Evolutionary conservation across 2,797 vertebrate genomes (phyloP), one percentile per base, ranked within the genome.

Genomic region (Amazona ochrocephala): DNA sequence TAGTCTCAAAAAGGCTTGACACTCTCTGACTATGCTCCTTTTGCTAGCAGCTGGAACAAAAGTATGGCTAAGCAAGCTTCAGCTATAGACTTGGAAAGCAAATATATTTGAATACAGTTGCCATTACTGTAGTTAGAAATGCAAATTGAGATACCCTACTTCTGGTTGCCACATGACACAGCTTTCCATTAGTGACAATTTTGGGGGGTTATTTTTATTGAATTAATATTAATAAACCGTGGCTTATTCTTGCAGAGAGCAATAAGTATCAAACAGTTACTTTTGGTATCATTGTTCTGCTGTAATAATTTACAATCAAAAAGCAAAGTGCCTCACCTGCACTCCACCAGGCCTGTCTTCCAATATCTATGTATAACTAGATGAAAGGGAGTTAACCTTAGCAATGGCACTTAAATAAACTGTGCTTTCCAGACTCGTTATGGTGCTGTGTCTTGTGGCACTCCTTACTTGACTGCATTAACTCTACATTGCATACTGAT

Each of bases 41-140:
- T 23, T 47, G 45, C 6, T 70, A 67, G 26, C 37, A 84, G n/a
- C 65, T 93, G 93, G 77, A 88, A 29, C 48, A 93, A 95, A 89
- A 89, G 24, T 30, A 32, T 39, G 21, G n/a, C 78, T 87, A 87
- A 95, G 84, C 62, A 93, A 89, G 53, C 17, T 92, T 97, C 70
- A 77, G 68, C 53, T 87, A 37, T 62, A 87, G 78, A 37, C 67
- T 89, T 90, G 16, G 39, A 61, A 95, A 73, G 62, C 62, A 96
- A 81, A 79, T 81, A 58, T 94, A 92, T 91, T 93, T 96, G 64
- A 95, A 95, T 93, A 84, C 45, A 94, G 78, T 83, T 62, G 10
- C 93, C 34, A 92, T 95, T 95, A 79, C 45, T 47, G 84, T 91
- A 92, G 91, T 95, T 94, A 95, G 45, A 93, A 96, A 87, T 90